A percentile compares a stretch with the other conserved stretches of the same genome.
Evolutionary conservation across 2,113 vertebrate species (phyloP).

Genomic region (Garra rufa): DNA sequence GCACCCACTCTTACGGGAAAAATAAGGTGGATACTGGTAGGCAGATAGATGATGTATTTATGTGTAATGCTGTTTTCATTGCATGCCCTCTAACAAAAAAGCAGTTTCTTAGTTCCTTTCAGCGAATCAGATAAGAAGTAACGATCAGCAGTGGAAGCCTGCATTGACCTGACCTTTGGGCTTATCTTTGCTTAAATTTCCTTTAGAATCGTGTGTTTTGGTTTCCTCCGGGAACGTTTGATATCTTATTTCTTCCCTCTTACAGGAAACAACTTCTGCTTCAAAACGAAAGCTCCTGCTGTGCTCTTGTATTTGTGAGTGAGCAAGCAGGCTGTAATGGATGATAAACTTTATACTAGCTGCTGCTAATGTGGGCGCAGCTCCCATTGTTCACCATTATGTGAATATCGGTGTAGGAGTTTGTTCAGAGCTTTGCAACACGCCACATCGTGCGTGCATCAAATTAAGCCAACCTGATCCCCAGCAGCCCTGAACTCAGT

Average conservation of each 20-base stretch:
- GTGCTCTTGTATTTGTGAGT: constrained; percentile 31
- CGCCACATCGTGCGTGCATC: neutral
- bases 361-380: constrained; percentile 3
- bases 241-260: constrained; percentile 8
- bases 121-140: constrained; percentile 8
- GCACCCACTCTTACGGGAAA: too few species aligned
- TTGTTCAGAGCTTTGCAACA: neutral
- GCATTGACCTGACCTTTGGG: constrained; percentile 38
- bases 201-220: constrained; percentile 4
- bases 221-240: neutral
- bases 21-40: too few species aligned
- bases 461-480: constrained; percentile 24
- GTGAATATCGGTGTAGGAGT: constrained; percentile 37
- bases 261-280: neutral
- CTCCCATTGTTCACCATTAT: constrained; percentile 30
- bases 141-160: neutral
- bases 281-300: neutral
- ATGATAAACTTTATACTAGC: constrained; percentile 36
- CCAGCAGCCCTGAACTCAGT: constrained; percentile 7
- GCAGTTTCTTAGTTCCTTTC: neutral
- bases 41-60: neutral
- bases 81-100: neutral
- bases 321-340: constrained; percentile 26
- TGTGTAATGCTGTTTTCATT: neutral
- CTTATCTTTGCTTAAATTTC: constrained; percentile 1